phyloP scores from a whole-genome alignment of 2,113 vertebrate species.

The Festucalex cinctus region DNA sequence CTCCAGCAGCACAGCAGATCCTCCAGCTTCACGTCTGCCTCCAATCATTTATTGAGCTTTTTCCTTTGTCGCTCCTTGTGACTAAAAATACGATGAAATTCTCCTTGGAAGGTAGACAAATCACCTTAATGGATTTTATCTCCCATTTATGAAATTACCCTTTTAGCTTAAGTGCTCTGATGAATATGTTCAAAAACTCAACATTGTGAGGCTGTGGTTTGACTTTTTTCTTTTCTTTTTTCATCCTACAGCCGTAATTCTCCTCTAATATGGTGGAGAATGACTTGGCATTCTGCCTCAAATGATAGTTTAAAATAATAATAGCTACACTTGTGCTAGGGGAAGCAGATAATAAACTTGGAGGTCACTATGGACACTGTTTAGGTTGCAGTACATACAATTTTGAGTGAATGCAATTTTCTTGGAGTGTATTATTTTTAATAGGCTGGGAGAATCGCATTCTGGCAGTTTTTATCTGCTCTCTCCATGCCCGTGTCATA shows the following conservation, averaged over 20 bases:
- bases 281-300: constrained; percentile 10
- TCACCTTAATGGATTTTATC: constrained; percentile 41
- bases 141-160: constrained; percentile 59
- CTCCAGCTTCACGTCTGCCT: not conserved
- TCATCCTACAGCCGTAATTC: constrained; percentile 5
- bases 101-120: constrained; percentile 45
- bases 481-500: not conserved
- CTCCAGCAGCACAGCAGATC: not conserved
- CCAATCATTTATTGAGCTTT: not conserved
- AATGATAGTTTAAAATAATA: constrained; percentile 13
- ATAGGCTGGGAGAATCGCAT: not conserved
- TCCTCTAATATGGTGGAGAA: constrained; percentile 14
- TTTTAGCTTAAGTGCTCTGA: constrained; percentile 57
- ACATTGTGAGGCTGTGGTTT: constrained; percentile 21
- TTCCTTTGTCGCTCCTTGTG: constrained; percentile 20
- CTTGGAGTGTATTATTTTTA: not conserved
- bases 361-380: not conserved
- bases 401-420: not conserved
- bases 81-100: constrained; percentile 45
- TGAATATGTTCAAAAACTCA: constrained; percentile 37
- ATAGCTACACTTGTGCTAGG: not conserved
- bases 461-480: not conserved
- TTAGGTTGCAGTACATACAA: not conserved
- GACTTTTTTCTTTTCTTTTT: constrained; percentile 1
- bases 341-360: not conserved